Evolutionary conservation across 92 coral and sea anemone species (phyloP), one percentile per base, ranked within the genome.

Genomic region (Anthopleura xanthogrammica): DNA sequence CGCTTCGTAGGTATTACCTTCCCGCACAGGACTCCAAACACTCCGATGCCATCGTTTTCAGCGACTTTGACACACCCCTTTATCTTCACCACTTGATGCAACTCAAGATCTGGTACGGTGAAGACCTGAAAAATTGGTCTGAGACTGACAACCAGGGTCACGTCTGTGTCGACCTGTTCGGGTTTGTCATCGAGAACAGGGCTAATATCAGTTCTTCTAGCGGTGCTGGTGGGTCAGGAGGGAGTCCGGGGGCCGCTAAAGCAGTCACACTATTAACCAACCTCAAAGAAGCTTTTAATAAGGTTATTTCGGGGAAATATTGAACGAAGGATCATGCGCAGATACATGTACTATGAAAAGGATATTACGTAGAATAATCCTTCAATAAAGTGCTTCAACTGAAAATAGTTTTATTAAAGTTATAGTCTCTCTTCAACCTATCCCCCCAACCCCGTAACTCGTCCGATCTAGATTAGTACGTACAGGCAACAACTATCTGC

Each of bases 71-170:
- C 29, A 29, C 72, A 5, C 88, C 88, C 16, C 80, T 84, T 24
- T 77, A 57, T 23, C 77, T 84, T 9, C 75, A 77, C 19, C 62
- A 55, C 6, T 0, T 84, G 81, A 84, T 84, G 87, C 76, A 77
- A 39, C 66, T 84, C 12, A 84, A 77, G 79, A 52, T 84, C 1
- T 84, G 87, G 87, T 84, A 84, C 77, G 87, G 87, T 1, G 87
- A 84, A 24, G 87, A 84, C 77, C 87, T 84, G 60, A 84, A 77
- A 65, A 66, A 77, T 68, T 84, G 76, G 70, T 50, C 87, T 22
- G 87, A 84, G 66, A 65, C 43, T 13, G 87, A 84, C 82, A 84
- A 84, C 77, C 87, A 84, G 75, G 87, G 87, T 46, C 82, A 79
- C 0, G 87, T 84, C 36, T 84, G 87, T 62, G 87, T 84, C 7